phyloP scores from a whole-genome alignment of 2,113 vertebrate species.

The Oxyura jamaicensis region DNA sequence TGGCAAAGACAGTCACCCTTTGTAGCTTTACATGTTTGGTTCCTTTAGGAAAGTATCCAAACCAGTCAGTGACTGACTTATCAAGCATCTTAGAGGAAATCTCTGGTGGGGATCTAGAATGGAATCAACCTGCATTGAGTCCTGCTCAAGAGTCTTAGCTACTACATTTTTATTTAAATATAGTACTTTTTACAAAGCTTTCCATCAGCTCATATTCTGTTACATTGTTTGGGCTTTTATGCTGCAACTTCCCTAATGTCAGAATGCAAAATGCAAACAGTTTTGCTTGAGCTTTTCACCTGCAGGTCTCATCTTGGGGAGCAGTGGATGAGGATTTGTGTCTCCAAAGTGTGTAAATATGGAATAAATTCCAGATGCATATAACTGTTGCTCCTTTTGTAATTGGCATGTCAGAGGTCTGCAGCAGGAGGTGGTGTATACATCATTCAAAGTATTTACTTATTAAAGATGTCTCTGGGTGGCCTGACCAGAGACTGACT shows the following conservation, averaged over 20 bases:
- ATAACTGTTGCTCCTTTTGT: not conserved
- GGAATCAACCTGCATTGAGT: not conserved
- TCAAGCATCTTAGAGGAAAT: fast-evolving
- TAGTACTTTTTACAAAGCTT: not conserved
- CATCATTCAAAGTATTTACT: not conserved
- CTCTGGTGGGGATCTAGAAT: not conserved
- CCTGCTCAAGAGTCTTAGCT: not conserved
- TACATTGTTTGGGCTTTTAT: not conserved
- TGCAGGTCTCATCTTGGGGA: not conserved
- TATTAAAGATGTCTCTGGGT: conserved; percentile 5
- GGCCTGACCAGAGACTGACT: conserved; percentile 27
- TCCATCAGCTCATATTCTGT: not conserved
- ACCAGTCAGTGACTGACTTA: not conserved
- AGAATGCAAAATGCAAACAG: not conserved
- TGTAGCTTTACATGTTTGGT: not conserved
- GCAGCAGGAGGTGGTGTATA: not conserved
- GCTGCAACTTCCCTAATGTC: not conserved
- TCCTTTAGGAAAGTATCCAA: not conserved
- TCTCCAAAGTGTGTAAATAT: not conserved
- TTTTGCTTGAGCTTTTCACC: not conserved
- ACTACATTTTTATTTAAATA: not conserved
- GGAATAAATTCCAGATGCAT: not conserved
- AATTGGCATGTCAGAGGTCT: not conserved
- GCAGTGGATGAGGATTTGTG: not conserved
- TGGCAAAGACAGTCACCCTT: not conserved